These are phyloP conservation scores for Myotis findleyi DNA, from an alignment of 2,797 vertebrate species.

Conservation along the genomic window DNA sequence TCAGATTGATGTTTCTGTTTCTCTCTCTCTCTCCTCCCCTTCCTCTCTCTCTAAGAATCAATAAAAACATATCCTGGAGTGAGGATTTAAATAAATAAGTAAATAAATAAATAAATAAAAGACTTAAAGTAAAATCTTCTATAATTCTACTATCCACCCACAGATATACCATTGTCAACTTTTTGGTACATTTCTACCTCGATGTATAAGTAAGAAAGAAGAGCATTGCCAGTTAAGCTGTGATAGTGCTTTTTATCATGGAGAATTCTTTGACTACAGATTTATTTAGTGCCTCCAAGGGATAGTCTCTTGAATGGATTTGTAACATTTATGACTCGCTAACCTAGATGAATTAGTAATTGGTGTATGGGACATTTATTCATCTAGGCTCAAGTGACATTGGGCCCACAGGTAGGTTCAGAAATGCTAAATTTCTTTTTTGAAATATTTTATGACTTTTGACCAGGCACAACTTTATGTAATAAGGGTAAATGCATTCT, in stretches of 20 bases:
- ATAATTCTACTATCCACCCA: background rate
- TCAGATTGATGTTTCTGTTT: background rate
- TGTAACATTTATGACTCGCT: background rate
- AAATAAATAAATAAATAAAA: background rate
- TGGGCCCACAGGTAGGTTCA: background rate
- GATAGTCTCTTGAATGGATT: background rate
- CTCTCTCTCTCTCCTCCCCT: background rate
- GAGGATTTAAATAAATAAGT: background rate
- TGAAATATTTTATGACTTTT: conserved; percentile 41
- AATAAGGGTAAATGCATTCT: background rate
- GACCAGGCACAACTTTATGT: background rate
- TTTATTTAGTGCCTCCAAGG: background rate
- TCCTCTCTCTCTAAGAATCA: background rate
- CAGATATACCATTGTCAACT: background rate
- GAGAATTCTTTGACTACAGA: background rate
- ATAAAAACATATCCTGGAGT: background rate
- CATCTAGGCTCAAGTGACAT: background rate
- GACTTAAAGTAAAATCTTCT: background rate
- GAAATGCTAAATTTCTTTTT: conserved; percentile 10
- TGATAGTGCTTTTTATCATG: background rate
- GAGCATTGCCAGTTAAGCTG: background rate
- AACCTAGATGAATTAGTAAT: background rate
- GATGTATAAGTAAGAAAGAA: background rate
- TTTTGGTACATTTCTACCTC: conserved; percentile 6
- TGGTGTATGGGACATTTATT: background rate